These are phyloP conservation scores for Quadriops clusia DNA, from an alignment of 2,888 invertebrate species.

Conservation along the genomic window DNA sequence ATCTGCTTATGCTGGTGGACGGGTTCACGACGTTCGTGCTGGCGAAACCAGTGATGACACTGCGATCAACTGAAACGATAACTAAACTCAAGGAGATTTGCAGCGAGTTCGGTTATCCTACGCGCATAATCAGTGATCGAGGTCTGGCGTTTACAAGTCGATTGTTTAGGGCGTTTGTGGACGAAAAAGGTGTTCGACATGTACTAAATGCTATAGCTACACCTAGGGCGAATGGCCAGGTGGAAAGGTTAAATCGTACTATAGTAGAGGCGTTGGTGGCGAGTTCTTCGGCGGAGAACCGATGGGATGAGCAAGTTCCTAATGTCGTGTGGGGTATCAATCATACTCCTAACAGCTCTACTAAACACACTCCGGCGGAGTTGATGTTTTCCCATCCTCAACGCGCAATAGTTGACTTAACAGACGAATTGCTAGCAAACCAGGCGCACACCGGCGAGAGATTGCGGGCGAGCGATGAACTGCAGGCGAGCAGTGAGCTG, in stretches of 20 bases:
- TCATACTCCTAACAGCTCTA: slow-evolving; percentile 20
- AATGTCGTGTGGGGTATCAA: slow-evolving; percentile 23
- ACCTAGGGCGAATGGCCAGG: slow-evolving; percentile 23
- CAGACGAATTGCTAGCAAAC: slow-evolving; percentile 6
- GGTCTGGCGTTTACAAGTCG: slow-evolving; percentile 16
- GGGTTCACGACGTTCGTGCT: too few species aligned
- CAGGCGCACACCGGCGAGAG: slow-evolving; percentile 13
- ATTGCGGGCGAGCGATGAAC: too few species aligned
- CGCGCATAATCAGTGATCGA: slow-evolving; percentile 15
- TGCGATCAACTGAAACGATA: too few species aligned
- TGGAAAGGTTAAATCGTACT: slow-evolving; percentile 22
- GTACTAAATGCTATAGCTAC: slow-evolving; percentile 13
- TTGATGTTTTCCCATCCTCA: slow-evolving; percentile 18
- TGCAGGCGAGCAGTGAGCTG: too few species aligned
- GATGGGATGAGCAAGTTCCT: slow-evolving; percentile 22
- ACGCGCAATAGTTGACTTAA: slow-evolving; percentile 12
- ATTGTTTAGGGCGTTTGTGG: slow-evolving; percentile 14
- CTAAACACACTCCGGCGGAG: slow-evolving; percentile 19
- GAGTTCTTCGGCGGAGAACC: slow-evolving; percentile 18
- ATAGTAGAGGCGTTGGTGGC: slow-evolving; percentile 21
- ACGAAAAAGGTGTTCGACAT: slow-evolving; percentile 13
- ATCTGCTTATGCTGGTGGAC: too few species aligned
- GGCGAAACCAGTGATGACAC: too few species aligned
- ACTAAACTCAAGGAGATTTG: too few species aligned
- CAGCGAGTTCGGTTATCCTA: slow-evolving; percentile 14